Conservation (phyloP, 2,113 vertebrate species). For the Atlantisia rogersi region DNA sequence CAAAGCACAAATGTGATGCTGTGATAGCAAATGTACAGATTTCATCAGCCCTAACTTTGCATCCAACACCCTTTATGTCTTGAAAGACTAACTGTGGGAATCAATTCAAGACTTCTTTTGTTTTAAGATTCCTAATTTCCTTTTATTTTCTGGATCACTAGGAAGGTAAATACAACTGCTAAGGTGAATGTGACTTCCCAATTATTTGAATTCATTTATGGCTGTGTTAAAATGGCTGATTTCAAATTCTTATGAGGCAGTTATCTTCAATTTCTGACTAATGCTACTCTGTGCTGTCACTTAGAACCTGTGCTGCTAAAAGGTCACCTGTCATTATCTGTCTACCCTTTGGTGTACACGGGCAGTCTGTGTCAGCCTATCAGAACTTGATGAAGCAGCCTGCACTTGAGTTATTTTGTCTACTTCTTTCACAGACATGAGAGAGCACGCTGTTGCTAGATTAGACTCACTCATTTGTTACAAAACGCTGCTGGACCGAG, state of each 20-base stretch:
- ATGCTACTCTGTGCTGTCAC: background rate
- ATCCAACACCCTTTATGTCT: accelerated
- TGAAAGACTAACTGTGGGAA: background rate
- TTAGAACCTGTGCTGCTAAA: background rate
- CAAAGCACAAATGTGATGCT: background rate
- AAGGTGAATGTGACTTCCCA: background rate
- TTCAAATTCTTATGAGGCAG: background rate
- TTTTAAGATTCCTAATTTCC: background rate
- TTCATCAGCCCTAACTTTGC: background rate
- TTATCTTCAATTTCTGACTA: background rate
- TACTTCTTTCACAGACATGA: background rate
- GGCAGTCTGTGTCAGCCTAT: background rate
- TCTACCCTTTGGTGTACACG: background rate
- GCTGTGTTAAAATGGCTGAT: background rate
- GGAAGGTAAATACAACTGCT: background rate
- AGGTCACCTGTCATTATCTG: background rate
- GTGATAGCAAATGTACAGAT: background rate
- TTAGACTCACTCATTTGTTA: background rate
- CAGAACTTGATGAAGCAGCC: background rate
- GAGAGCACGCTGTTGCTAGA: background rate
- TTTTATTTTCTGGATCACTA: background rate
- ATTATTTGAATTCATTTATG: background rate
- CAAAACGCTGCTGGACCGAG: background rate
- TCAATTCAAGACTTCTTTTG: background rate
- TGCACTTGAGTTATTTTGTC: background rate